Evolutionary conservation across 2,888 invertebrate genomes (phyloP).

Genomic region (Drosophila longiperda): DNA sequence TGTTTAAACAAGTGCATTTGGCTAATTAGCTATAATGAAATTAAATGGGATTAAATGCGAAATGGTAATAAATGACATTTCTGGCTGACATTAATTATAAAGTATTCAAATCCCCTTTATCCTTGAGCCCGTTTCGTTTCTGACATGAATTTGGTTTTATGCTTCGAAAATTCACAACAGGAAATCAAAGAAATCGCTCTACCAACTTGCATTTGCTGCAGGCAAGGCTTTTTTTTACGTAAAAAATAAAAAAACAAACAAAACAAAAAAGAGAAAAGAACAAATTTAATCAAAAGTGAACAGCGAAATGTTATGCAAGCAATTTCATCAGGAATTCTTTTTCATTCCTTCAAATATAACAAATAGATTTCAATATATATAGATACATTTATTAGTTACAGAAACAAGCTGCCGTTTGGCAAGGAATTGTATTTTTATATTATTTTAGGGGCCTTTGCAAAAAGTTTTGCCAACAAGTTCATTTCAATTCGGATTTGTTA

Average conservation of each 20-base stretch:
- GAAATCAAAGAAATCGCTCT: constrained; percentile 39
- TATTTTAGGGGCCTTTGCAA: constrained; percentile 30
- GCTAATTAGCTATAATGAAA: constrained; percentile 63
- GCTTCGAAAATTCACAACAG: constrained; percentile 13
- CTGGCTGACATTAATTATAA: constrained; percentile 34
- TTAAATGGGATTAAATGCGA: constrained; percentile 49
- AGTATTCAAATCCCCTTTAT: background rate
- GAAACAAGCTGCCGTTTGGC: constrained; percentile 46
- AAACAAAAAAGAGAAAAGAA: constrained; percentile 14
- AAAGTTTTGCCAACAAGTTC: constrained; percentile 61
- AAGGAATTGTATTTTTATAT: constrained; percentile 35
- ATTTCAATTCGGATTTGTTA: constrained; percentile 73
- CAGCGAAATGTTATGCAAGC: constrained; percentile 44
- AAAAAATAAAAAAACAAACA: constrained; percentile 14
- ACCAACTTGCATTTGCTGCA: constrained; percentile 34
- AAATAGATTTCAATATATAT: constrained; percentile 76
- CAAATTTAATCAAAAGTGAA: constrained; percentile 73
- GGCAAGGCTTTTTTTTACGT: constrained; percentile 13
- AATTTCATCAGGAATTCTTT: constrained; percentile 65
- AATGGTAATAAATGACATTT: constrained; percentile 49
- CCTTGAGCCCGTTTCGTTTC: constrained; percentile 7
- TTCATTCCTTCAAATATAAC: constrained; percentile 49
- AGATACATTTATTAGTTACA: constrained; percentile 59
- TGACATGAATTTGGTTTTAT: constrained; percentile 20
- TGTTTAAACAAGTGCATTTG: constrained; percentile 41